phyloP scores from a whole-genome alignment of 1,140 invertebrate species.

The Phthorimaea operculella region DNA sequence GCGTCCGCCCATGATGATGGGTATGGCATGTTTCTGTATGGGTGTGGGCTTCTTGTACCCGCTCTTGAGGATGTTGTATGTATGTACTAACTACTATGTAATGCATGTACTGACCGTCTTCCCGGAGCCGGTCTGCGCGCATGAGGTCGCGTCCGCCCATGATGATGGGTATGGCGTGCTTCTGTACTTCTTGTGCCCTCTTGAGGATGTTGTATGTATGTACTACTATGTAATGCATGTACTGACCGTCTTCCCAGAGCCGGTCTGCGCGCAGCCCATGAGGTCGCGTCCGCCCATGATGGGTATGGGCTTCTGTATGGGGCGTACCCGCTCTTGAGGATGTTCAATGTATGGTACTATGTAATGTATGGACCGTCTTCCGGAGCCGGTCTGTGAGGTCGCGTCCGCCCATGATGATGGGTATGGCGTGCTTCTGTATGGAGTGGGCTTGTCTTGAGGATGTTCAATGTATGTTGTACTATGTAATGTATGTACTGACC shows the following conservation, averaged over 20 bases:
- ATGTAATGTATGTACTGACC: no score
- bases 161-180: constrained; percentile 88
- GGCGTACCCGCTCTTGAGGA: constrained; percentile 86
- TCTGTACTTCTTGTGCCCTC: constrained; percentile 94
- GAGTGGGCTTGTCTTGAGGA: constrained; percentile 87
- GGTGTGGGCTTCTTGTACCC: constrained; percentile 93
- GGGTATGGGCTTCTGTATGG: constrained; percentile 93
- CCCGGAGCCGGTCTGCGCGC: constrained; percentile 97
- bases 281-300: constrained; percentile 86
- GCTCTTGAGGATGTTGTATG: constrained; percentile 86
- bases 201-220: constrained; percentile 86
- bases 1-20: constrained; percentile 79
- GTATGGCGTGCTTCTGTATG: constrained; percentile 94
- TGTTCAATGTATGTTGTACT: no score
- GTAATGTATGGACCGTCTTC: no score
- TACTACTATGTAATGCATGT: no score
- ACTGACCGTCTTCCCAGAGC: constrained; percentile 95
- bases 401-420: constrained; percentile 79
- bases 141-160: constrained; percentile 86
- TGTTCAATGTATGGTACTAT: no score
- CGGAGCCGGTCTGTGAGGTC: constrained; percentile 98
- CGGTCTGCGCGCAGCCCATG: constrained; percentile 98
- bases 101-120: constrained; percentile 75
- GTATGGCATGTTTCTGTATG: constrained; percentile 91
- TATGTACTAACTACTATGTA: no score